These are phyloP conservation scores for Porites lutea DNA, from an alignment of 64 coral and sea anemone genomes.

Conservation along the genomic window DNA sequence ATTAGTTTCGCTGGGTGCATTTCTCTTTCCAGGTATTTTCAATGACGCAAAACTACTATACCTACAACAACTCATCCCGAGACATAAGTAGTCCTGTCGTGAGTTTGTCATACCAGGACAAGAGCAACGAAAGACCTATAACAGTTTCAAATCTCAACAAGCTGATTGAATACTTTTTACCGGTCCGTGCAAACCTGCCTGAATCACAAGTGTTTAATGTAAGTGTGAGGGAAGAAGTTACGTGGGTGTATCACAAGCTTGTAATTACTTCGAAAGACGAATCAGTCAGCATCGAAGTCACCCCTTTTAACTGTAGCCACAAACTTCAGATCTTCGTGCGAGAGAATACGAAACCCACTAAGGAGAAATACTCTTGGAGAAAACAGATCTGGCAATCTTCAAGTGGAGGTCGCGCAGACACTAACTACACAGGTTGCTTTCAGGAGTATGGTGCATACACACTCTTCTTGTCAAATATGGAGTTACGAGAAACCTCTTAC, in stretches of 20 bases:
- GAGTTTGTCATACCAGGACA: slow-evolving; percentile 62
- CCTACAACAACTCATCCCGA: slow-evolving; percentile 46
- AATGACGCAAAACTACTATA: slow-evolving; percentile 62
- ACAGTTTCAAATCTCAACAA: slow-evolving; percentile 53
- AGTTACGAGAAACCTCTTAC: slow-evolving; percentile 20
- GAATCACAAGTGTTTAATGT: slow-evolving; percentile 40
- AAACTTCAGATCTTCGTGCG: slow-evolving; percentile 33
- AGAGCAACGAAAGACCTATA: slow-evolving; percentile 41
- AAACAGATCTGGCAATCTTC: slow-evolving; percentile 18
- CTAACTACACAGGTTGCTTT: slow-evolving; percentile 49
- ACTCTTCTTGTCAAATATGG: slow-evolving; percentile 67
- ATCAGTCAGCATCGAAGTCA: slow-evolving; percentile 64
- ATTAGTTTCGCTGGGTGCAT: too few species aligned
- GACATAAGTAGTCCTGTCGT: slow-evolving; percentile 69
- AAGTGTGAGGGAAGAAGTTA: slow-evolving; percentile 1
- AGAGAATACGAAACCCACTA: slow-evolving; percentile 41
- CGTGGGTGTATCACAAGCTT: slow-evolving; percentile 64
- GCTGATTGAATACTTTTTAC: slow-evolving; percentile 66
- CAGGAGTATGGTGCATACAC: slow-evolving; percentile 33
- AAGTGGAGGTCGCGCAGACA: not conserved
- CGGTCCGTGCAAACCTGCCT: slow-evolving; percentile 29
- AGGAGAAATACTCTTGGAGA: slow-evolving; percentile 38
- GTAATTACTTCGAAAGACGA: slow-evolving; percentile 50
- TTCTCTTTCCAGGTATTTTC: slow-evolving; percentile 39
- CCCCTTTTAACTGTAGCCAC: slow-evolving; percentile 65